Conservation (phyloP, 2,888 invertebrate genomes). For the Rhagium mordax region DNA sequence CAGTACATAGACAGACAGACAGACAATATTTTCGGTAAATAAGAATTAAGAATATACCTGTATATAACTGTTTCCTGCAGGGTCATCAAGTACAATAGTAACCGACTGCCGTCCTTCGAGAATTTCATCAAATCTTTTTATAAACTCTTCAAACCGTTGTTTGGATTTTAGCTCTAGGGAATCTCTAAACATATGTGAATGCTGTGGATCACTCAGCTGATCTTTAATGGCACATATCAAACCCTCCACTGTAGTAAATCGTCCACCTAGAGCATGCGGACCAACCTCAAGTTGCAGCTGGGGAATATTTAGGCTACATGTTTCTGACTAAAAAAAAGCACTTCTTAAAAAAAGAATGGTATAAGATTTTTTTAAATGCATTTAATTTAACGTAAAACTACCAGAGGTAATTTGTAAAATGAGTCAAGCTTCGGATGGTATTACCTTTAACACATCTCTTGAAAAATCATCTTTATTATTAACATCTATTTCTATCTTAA, state of each 20-base stretch:
- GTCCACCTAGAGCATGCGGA: constrained; percentile 87
- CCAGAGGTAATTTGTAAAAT: constrained; percentile 1
- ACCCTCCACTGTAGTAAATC: constrained; percentile 97
- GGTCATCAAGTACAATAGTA: constrained; percentile 93
- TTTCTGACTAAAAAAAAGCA: constrained; percentile 78
- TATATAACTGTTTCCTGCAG: constrained; percentile 97
- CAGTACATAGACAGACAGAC: too few species aligned
- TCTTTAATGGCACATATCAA: constrained; percentile 84
- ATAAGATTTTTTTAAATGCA: too few species aligned
- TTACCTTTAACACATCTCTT: constrained; percentile 93
- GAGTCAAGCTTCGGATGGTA: background rate
- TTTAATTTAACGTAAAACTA: too few species aligned
- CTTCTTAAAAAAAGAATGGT: constrained; percentile 15
- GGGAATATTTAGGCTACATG: constrained; percentile 84
- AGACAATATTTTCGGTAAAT: background rate
- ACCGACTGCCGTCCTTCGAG: constrained; percentile 75
- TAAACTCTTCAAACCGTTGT: constrained; percentile 76
- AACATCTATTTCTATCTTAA: constrained; percentile 83
- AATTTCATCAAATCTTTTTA: constrained; percentile 78
- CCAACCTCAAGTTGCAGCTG: constrained; percentile 92
- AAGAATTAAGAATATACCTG: constrained; percentile 73
- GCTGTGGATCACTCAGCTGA: constrained; percentile 75
- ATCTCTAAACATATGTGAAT: constrained; percentile 81
- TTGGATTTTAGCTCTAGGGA: constrained; percentile 76
- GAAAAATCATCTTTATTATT: constrained; percentile 83